Percentiles rank a stretch among this genome's conserved stretches.
Evolutionary conservation across 2,113 vertebrate species (phyloP).

Genomic region (Silurus asotus): DNA sequence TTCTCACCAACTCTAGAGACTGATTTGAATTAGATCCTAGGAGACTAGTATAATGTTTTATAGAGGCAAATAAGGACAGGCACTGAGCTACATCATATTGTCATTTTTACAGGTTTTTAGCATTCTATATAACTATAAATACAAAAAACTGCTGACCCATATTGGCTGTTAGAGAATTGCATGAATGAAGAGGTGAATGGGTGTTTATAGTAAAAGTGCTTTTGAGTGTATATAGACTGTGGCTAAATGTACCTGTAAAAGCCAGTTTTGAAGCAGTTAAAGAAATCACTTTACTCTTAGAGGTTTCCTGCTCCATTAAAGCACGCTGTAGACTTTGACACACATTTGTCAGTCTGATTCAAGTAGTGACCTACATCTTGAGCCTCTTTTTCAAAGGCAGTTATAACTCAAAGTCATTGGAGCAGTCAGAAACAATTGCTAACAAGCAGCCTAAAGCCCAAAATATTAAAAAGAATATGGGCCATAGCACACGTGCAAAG

Average conservation of each 20-base stretch:
- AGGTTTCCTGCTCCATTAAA: constrained; percentile 50
- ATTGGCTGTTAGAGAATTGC: neutral
- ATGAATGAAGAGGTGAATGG: neutral
- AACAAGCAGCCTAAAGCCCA: neutral
- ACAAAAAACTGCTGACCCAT: neutral
- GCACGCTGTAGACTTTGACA: constrained; percentile 55
- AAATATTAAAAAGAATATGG: neutral
- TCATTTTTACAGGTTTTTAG: no score
- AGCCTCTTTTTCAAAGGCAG: constrained; percentile 55
- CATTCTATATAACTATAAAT: no score
- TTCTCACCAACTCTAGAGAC: no score
- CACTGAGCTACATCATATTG: no score
- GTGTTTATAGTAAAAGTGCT: no score
- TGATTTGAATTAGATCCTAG: no score
- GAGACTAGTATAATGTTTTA: no score
- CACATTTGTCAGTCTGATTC: constrained; percentile 61
- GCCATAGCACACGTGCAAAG: constrained; percentile 3
- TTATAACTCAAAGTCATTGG: constrained; percentile 5
- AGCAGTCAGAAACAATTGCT: constrained; percentile 6
- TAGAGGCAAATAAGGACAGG: no score
- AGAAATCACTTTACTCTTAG: neutral
- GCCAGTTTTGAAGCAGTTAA: neutral
- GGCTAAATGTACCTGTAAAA: neutral
- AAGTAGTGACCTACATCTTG: constrained; percentile 65
- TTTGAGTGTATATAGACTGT: neutral